Percentiles rank a stretch among this genome's conserved stretches.
phyloP scores from a whole-genome alignment of 2,888 invertebrate species.

The Eupithecia abbreviata region DNA sequence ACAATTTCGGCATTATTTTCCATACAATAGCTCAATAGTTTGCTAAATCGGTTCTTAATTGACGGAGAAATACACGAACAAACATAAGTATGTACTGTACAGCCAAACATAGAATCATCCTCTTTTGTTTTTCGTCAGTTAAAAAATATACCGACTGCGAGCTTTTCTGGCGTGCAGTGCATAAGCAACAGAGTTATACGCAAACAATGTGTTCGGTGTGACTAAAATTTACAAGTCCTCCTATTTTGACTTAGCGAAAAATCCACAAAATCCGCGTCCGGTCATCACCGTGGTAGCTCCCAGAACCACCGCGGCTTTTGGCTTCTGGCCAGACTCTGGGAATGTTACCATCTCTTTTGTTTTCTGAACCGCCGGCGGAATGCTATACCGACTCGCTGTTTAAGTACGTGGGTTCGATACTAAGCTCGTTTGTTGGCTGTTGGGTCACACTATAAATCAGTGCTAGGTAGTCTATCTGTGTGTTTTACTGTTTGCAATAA shows the following conservation, averaged over 20 bases:
- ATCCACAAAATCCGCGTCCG: constrained; percentile 3
- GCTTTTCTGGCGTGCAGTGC: no score
- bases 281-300: constrained; percentile 30
- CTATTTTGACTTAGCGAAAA: background rate
- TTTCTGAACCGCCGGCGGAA: constrained; percentile 56
- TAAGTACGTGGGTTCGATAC: constrained; percentile 28
- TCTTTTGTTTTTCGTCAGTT: no score
- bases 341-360: constrained; percentile 70
- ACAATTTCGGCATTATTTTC: no score
- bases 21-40: no score
- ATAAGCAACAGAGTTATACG: no score
- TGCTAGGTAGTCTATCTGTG: background rate
- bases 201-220: no score
- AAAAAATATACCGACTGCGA: no score
- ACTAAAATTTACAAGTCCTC: background rate
- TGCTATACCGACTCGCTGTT: constrained; percentile 47
- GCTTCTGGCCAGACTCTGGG: constrained; percentile 70
- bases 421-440: constrained; percentile 9
- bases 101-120: no score
- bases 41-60: no score
- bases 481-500: background rate
- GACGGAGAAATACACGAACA: no score
- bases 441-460: background rate
- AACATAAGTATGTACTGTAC: no score
- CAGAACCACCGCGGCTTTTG: constrained; percentile 68